Evolutionary conservation across 1,140 invertebrate genomes (phyloP), one percentile per base, ranked within the genome.

Genomic region (Cephus cinctus): DNA sequence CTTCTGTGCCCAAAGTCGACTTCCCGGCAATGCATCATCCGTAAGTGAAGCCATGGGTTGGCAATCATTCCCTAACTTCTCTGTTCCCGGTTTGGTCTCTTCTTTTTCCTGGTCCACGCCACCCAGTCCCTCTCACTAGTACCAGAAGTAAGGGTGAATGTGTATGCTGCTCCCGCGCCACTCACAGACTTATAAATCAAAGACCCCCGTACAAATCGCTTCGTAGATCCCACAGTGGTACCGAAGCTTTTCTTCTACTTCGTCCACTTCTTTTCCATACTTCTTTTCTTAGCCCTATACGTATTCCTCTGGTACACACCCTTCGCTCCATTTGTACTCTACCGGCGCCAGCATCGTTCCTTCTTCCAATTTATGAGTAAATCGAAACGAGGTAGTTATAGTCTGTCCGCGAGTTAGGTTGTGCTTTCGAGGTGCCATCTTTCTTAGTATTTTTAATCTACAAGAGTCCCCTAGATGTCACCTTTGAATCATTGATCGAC

Each of bases 161-260:
- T 25, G 21, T 41, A 47, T 31, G 43, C 48, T 25, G 31, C 32
- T 39, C 54, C 42, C 35, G 41, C 32, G 50, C 49, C 43, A 46
- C 39, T 50, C 50, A 39, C 50, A 58, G 60, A 63, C 64, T 63
- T 65, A 68, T 68, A 68, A 68, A 68, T 68, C 65, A 68, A 67
- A 68, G n/a, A n/a, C 45, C 50, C 49, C 47, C 47, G 16, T 47
- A 43, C 43, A 42, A 54, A 54, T 54, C 47, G 47, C 34, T 41
- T 19, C 32, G 31, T 14, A 49, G 52, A 50, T 54, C 48, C 47
- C 47, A 21, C 40, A 50, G 41, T 35, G 40, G 41, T 42, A 47
- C 40, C 19, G 23, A 40, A 30, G 18, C 25, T 41, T 39, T 35
- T 32, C 31, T 43, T 20, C 14, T 23, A 25, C 18, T 36, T 19